Conservation (phyloP, 2,888 invertebrate species). For the Drosophila emarginata region DNA sequence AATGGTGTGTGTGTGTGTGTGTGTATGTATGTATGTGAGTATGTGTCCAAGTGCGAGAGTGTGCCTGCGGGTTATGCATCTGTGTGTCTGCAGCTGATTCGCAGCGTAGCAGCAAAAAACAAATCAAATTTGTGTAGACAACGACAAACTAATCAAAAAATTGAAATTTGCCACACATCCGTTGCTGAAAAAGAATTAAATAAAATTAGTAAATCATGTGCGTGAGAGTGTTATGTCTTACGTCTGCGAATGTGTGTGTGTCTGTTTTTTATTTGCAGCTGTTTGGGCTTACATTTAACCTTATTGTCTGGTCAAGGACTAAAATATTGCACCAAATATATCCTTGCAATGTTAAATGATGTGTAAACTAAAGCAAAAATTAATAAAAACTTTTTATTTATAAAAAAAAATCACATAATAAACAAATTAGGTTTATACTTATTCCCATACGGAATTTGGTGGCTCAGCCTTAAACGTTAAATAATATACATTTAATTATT, state of each 20-base stretch:
- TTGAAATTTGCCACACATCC: constrained; percentile 16
- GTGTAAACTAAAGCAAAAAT: background rate
- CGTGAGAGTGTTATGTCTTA: background rate
- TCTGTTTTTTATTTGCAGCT: constrained; percentile 6
- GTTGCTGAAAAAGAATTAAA: constrained; percentile 7
- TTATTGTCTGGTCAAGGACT: constrained; percentile 17
- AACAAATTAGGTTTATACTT: background rate
- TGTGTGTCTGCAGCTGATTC: constrained; percentile 3
- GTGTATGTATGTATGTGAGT: constrained; percentile 16
- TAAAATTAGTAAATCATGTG: constrained; percentile 3
- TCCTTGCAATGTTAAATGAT: background rate
- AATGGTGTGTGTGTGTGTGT: constrained; percentile 24
- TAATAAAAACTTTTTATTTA: too few relatives aligned
- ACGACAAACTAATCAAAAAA: constrained; percentile 14
- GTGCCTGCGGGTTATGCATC: background rate
- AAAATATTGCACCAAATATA: background rate
- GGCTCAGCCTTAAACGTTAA: too few relatives aligned
- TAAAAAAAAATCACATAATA: background rate
- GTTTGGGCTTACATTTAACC: constrained; percentile 13
- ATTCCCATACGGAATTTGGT: too few relatives aligned
- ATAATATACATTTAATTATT: too few relatives aligned
- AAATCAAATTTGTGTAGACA: background rate
- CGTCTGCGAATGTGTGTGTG: background rate
- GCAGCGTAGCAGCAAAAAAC: background rate
- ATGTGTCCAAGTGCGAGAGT: background rate